Conservation (phyloP, 2,888 invertebrate species). For the Agrochola lychnidis region DNA sequence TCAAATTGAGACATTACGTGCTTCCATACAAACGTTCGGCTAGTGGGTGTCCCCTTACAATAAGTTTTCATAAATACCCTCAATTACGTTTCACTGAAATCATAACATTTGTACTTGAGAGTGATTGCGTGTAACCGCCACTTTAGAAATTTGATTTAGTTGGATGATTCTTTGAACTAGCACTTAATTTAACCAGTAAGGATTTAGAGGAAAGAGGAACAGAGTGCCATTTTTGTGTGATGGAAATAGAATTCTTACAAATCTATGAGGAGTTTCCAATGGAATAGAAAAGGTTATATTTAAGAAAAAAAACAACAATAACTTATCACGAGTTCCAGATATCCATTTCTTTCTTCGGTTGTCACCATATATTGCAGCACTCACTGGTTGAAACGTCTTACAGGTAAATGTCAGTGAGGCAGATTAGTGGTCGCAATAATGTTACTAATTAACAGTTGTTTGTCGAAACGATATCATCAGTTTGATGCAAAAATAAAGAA, state of each 20-base stretch:
- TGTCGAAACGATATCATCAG: slow-evolving; percentile 23
- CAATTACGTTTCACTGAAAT: slow-evolving; percentile 67
- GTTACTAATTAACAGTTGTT: slow-evolving; percentile 26
- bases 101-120: slow-evolving; percentile 49
- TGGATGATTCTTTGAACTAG: slow-evolving; percentile 55
- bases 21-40: slow-evolving; percentile 77
- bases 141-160: slow-evolving; percentile 44
- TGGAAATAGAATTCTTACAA: slow-evolving; percentile 12
- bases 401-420: neutral
- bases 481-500: slow-evolving; percentile 42
- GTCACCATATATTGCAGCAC: neutral
- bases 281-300: neutral
- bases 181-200: slow-evolving; percentile 43
- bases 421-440: slow-evolving; percentile 11
- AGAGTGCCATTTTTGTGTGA: slow-evolving; percentile 13
- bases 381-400: neutral
- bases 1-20: slow-evolving; percentile 87
- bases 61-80: slow-evolving; percentile 71
- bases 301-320: neutral
- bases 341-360: neutral
- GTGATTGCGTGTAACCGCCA: slow-evolving; percentile 44
- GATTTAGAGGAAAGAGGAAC: slow-evolving; percentile 21
- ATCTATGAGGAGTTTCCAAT: neutral
- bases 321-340: slow-evolving; percentile 3
- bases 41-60: slow-evolving; percentile 81